Base-by-base conservation (phyloP, 2,888 invertebrate species). In the Dusona sp. region DNA sequence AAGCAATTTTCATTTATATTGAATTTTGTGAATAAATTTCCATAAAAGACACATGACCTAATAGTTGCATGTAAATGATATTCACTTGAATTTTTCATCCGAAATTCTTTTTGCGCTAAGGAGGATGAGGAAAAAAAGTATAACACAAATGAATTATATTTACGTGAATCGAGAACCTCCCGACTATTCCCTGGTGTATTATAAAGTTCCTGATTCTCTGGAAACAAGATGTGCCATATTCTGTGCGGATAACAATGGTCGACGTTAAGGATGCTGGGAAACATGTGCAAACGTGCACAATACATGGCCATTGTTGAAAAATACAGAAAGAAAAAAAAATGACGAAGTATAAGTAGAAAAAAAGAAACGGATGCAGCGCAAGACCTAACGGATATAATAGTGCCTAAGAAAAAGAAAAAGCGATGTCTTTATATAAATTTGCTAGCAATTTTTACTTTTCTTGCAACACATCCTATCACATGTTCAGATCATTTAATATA, bases 131-230 rank as follows among this genome's bases (percentile, higher is more conserved):
- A 57, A 45, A 42, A 29, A 36, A 36, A 42, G 19, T 36, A n/a
- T 38, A 38, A 36, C 22, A 80, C 29, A 45, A 45, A 48, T 38
- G 33, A 65, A 29, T 19, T 51, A 33, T 11, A 64, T 57, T 42
- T 16, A 29, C 22, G 33, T 13, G 7, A 42, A 25, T 29, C 33
- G 65, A 65, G 68, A 82, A 45, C 25, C 54, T 57, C 57, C 22
- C 33, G 65, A 74, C 65, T 36, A 29, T 70, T 57, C 57, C 45
- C 75, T 42, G 45, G 45, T 57, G 75, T 29, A 75, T 82, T 68
- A 82, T 68, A 57, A 82, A 68, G 68, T 68, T 82, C 9, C 25
- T n/a, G 25, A 68, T 64, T 75, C 75, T 75, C 74, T 25, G 29
- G 33, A 25, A 25, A n/a, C 70, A 61, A 61, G 61, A 70, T 51